Evolutionary conservation across 1,140 invertebrate genomes (phyloP).

Genomic region (Drosophila lacteicornis): DNA sequence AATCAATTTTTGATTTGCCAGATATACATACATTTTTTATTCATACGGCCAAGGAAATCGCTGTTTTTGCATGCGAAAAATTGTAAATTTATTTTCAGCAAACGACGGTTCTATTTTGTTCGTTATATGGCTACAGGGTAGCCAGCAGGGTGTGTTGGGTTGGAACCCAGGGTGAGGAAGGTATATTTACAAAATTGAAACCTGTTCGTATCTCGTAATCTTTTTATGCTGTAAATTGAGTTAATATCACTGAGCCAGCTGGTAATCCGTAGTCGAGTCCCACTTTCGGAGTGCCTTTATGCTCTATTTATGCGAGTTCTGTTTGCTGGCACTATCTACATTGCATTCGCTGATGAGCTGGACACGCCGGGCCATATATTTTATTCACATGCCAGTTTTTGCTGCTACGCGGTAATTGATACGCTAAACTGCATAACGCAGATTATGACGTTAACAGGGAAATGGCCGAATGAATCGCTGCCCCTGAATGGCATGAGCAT

Average conservation of each 20-base stretch:
- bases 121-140: background rate
- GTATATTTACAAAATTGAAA: background rate
- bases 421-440: conserved; percentile 79
- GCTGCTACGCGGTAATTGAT: conserved; percentile 73
- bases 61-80: conserved; percentile 49
- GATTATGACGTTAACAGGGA: conserved; percentile 77
- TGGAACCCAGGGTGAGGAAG: no score
- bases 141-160: background rate
- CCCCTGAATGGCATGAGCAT: conserved; percentile 13
- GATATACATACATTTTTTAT: conserved; percentile 51
- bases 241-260: background rate
- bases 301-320: conserved; percentile 4
- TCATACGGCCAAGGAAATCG: conserved; percentile 28
- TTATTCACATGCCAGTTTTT: conserved; percentile 67
- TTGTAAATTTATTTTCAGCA: conserved; percentile 56
- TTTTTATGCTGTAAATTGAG: conserved; percentile 2
- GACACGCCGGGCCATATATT: conserved; percentile 45
- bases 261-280: conserved; percentile 16
- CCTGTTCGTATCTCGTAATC: background rate
- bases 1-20: conserved; percentile 80
- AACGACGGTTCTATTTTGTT: conserved; percentile 17
- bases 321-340: conserved; percentile 18
- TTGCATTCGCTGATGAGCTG: conserved; percentile 27
- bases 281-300: conserved; percentile 12
- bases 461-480: conserved; percentile 63